These are phyloP conservation scores for Branchinecta lindahli DNA, from an alignment of 1,140 invertebrate species.

Conservation along the genomic window DNA sequence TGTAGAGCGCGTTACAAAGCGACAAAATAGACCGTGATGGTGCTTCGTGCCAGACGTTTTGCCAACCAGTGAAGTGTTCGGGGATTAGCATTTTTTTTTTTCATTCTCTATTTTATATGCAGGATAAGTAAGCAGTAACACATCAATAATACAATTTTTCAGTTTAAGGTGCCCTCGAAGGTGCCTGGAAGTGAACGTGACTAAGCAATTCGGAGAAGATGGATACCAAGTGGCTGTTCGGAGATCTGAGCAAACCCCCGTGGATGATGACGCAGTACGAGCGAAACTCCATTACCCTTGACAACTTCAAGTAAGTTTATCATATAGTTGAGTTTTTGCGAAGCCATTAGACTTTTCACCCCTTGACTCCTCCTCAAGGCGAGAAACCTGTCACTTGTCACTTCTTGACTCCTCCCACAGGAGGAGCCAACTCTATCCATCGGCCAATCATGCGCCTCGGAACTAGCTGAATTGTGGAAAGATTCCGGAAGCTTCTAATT, in stretches of 20 bases:
- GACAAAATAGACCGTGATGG: no score
- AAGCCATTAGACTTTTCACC: no score
- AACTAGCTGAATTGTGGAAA: background rate
- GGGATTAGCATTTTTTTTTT: background rate
- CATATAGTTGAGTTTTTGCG: no score
- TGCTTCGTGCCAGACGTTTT: background rate
- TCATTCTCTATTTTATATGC: background rate
- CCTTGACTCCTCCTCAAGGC: background rate
- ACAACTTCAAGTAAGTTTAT: background rate
- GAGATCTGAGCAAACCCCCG: background rate
- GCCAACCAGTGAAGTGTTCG: background rate
- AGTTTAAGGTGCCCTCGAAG: background rate
- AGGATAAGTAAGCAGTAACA: background rate
- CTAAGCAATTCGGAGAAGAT: background rate
- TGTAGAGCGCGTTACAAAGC: no score
- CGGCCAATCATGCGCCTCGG: background rate
- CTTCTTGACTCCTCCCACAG: background rate
- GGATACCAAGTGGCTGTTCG: constrained; percentile 2
- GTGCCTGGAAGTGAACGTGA: background rate
- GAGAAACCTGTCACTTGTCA: background rate
- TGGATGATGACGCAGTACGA: constrained; percentile 2
- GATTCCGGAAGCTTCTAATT: no score
- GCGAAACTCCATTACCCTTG: background rate
- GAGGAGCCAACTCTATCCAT: background rate
- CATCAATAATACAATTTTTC: background rate